Conservation (phyloP, 2,888 invertebrate genomes). For the Philhelius pedissequus region DNA sequence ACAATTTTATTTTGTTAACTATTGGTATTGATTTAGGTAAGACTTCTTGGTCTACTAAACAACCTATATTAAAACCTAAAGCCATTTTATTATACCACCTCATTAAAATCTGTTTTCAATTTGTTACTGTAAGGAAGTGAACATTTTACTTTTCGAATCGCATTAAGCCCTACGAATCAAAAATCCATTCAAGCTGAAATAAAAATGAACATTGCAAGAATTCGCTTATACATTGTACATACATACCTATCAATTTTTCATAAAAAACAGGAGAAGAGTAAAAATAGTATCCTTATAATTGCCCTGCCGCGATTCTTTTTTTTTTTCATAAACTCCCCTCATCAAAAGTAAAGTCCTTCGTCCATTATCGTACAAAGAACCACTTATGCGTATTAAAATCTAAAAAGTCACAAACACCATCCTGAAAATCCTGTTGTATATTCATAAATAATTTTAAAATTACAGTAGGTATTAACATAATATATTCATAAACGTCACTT, state of each 20-base stretch:
- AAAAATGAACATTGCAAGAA: background rate
- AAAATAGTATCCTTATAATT: constrained; percentile 59
- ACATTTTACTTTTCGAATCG: constrained; percentile 63
- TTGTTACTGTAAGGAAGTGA: constrained; percentile 54
- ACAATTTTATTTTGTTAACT: too few species aligned
- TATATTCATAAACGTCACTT: constrained; percentile 78
- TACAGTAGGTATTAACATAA: constrained; percentile 78
- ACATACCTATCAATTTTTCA: background rate
- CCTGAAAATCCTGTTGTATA: constrained; percentile 60
- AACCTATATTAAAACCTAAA: background rate
- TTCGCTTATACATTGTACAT: background rate
- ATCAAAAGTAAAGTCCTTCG: background rate
- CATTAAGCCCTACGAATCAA: constrained; percentile 46
- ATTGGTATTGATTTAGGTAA: too few species aligned
- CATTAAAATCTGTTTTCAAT: constrained; percentile 25
- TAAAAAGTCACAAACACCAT: constrained; percentile 44
- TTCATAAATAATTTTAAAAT: constrained; percentile 71
- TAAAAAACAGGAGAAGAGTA: constrained; percentile 31
- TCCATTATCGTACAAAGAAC: constrained; percentile 44
- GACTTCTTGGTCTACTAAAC: too few species aligned
- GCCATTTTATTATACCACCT: constrained; percentile 4
- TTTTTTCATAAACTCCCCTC: background rate
- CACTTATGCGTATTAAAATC: constrained; percentile 44
- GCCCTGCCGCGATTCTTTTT: constrained; percentile 27
- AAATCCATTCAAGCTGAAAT: constrained; percentile 44